Evolutionary conservation across 2,113 vertebrate genomes (phyloP), one percentile per base, ranked within the genome.

Genomic region (Tachysurus fulvidraco): DNA sequence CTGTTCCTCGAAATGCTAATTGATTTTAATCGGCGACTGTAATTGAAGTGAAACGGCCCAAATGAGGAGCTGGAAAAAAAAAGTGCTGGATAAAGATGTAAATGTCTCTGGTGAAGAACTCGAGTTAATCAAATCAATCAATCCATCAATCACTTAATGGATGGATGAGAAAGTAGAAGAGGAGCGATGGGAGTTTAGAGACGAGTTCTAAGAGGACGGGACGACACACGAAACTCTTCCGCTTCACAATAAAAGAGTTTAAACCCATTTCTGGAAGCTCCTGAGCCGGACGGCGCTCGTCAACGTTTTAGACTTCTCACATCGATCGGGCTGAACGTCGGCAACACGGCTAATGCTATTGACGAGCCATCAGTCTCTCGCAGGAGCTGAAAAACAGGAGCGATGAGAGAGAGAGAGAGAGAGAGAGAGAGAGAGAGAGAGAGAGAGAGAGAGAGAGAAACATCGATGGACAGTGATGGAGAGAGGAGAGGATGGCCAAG

Each of bases 301-400:
- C 96, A 96, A 97, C 95, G 90, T 95, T 96, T 96, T 95, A 96
- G 96, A 97, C 96, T 96, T 96, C 96, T 96, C 46, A 81, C 97
- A 99, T 98, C 94, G 97, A 99, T 98, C 96, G 95, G 94, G 96
- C 96, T 97, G 96, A 96, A 96, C 96, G 95, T 94, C 96, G 93
- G 91, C 97, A 97, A 95, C 97, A 96, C 96, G 96, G 96, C 96
- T 98, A 99, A 98, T 97, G 97, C 96, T 99, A 99, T 99, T 96
- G 98, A 99, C 92, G 93, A 99, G 96, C 96, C 96, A 98, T 99
- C 97, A 96, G 95, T 97, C 96, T 96, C 96, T 91, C 74, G 14
- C 94, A 95, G 94, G 95, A 95, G 95, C 96, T 93, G 95, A 95
- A 96, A 96, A 93, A 95, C 77, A 96, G 91, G 90, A 62, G 67